A percentile compares a stretch with the other conserved stretches of the same genome.
These are phyloP conservation scores for Zosterops pallidus DNA, from an alignment of 2,113 vertebrate genomes.

Conservation along the genomic window DNA sequence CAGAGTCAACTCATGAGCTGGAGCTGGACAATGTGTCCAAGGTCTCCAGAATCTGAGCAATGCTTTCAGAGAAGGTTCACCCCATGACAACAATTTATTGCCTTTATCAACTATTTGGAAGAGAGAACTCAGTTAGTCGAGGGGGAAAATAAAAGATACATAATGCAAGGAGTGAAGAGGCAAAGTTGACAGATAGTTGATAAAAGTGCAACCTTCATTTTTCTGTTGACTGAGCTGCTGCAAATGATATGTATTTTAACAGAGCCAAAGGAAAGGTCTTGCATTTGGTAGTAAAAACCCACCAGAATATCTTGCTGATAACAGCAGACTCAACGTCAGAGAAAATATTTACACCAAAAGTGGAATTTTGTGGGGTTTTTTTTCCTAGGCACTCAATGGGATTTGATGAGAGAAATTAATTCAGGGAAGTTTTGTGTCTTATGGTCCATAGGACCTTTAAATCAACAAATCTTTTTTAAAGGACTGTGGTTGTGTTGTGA, in stretches of 20 bases:
- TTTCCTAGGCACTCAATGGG: rapidly evolving
- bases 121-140: not conserved
- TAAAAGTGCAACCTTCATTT: conserved; percentile 4
- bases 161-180: not conserved
- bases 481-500: not conserved
- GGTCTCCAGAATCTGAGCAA: not conserved
- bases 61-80: not conserved
- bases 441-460: not conserved
- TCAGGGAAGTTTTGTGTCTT: not conserved
- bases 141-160: not conserved
- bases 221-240: not conserved
- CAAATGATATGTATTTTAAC: not conserved
- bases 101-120: not conserved
- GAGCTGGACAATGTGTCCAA: not conserved
- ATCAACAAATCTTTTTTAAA: not conserved
- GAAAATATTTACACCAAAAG: not conserved
- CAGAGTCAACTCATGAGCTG: not conserved
- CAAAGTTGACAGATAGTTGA: not conserved
- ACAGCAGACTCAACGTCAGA: rapidly evolving
- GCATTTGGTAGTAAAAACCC: not conserved
- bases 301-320: not conserved
- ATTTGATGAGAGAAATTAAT: not conserved
- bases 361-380: not conserved
- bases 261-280: not conserved
- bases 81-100: not conserved